phyloP scores from a whole-genome alignment of 2,888 invertebrate species.

The Andrena praecox region DNA sequence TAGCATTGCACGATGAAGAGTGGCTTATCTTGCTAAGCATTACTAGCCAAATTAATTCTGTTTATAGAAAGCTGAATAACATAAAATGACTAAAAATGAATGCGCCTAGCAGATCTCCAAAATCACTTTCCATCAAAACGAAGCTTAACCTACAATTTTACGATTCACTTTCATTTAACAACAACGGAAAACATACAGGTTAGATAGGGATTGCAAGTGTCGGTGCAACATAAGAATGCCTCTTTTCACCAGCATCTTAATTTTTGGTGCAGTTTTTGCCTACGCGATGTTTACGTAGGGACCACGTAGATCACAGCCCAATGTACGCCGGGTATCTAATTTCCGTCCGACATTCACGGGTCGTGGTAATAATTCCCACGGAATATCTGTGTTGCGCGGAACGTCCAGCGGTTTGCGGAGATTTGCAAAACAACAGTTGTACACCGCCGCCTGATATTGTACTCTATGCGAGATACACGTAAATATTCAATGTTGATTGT shows the following conservation, averaged over 20 bases:
- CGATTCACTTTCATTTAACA: too few relatives aligned
- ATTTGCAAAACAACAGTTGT: constrained; percentile 69
- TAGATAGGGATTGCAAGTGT: too few relatives aligned
- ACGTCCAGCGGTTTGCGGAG: constrained; percentile 54
- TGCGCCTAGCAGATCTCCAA: too few relatives aligned
- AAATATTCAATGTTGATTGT: constrained; percentile 54
- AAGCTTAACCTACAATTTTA: too few relatives aligned
- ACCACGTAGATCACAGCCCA: constrained; percentile 50
- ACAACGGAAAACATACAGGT: too few relatives aligned
- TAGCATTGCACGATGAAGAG: too few relatives aligned
- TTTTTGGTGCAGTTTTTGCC: neutral
- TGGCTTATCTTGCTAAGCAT: too few relatives aligned
- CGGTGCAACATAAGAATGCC: neutral
- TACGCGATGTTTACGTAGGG: constrained; percentile 44
- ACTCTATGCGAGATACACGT: constrained; percentile 24
- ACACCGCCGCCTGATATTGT: constrained; percentile 22
- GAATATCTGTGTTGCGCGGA: constrained; percentile 55
- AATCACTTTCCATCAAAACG: too few relatives aligned
- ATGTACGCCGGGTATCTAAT: constrained; percentile 65
- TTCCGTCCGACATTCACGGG: constrained; percentile 57
- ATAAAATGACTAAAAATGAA: too few relatives aligned
- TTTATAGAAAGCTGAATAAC: too few relatives aligned
- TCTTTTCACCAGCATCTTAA: neutral
- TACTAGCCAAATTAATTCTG: too few relatives aligned
- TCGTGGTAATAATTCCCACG: constrained; percentile 64